Percentiles rank a stretch among this genome's conserved stretches.
Evolutionary conservation across 1,140 invertebrate genomes (phyloP).

Genomic region (Liolophura sinensis): DNA sequence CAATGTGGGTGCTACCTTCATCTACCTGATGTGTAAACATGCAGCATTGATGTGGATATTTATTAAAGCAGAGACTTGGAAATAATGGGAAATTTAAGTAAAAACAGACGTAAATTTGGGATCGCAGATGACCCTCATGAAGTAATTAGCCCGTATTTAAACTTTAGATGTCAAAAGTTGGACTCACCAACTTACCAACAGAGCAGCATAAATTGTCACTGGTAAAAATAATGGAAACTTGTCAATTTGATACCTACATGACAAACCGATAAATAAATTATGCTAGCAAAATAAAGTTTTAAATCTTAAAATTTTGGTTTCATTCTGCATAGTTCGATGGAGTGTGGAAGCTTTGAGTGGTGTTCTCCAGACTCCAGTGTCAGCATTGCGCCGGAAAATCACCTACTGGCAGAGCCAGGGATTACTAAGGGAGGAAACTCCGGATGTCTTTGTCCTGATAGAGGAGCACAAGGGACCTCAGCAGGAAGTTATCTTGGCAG

Average conservation of each 20-base stretch:
- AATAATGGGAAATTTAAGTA: too few species aligned
- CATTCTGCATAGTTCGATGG: constrained; percentile 71
- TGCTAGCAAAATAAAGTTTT: constrained; percentile 1
- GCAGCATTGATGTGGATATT: too few species aligned
- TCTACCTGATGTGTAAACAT: neutral
- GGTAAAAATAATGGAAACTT: neutral
- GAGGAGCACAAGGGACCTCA: constrained; percentile 67
- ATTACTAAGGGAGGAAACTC: constrained; percentile 74
- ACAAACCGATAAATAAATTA: neutral
- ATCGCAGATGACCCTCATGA: too few species aligned
- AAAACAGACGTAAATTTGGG: too few species aligned
- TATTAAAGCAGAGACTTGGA: too few species aligned
- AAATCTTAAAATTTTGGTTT: constrained; percentile 8
- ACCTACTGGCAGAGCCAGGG: constrained; percentile 84
- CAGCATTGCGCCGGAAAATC: constrained; percentile 81
- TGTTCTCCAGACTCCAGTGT: constrained; percentile 81
- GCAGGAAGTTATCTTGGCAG: constrained; percentile 68
- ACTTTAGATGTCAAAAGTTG: too few species aligned
- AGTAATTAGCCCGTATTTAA: too few species aligned
- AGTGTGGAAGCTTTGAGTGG: constrained; percentile 80
- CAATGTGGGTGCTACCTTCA: neutral
- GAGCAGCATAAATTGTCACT: too few species aligned
- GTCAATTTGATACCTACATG: too few species aligned
- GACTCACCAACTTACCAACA: too few species aligned
- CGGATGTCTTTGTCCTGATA: constrained; percentile 76